Percentiles rank a stretch among this genome's conserved stretches.
Conservation (phyloP, 2,888 invertebrate genomes). For the Amphipoea lucens region DNA sequence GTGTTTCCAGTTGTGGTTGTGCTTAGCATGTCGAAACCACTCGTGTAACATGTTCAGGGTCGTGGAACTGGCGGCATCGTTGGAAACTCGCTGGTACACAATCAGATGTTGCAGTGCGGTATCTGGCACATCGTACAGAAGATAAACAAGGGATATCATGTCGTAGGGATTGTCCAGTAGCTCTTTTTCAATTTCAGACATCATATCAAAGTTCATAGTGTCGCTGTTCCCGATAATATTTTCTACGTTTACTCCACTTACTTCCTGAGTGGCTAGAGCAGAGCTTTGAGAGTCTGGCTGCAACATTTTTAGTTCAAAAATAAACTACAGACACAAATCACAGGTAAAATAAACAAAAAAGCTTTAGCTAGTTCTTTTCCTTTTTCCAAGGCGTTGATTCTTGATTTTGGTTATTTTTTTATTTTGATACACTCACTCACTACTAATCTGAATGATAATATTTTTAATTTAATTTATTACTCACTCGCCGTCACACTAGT, state of each 20-base stretch:
- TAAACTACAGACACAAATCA: not conserved
- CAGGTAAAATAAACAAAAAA: no score
- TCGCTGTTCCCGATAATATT: constrained; percentile 72
- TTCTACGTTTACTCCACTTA: constrained; percentile 51
- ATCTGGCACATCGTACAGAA: constrained; percentile 84
- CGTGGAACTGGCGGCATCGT: constrained; percentile 71
- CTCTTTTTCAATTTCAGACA: constrained; percentile 83
- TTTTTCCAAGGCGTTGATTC: no score
- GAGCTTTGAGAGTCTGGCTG: constrained; percentile 70
- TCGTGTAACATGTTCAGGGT: constrained; percentile 81
- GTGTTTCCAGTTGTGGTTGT: constrained; percentile 79
- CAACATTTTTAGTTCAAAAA: constrained; percentile 66
- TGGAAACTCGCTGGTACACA: constrained; percentile 80
- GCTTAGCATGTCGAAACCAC: constrained; percentile 81
- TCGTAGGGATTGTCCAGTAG: constrained; percentile 78
- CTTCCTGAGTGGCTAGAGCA: constrained; percentile 12
- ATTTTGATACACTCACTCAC: not conserved
- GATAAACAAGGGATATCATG: constrained; percentile 83
- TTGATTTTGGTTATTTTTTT: not conserved
- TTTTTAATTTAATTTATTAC: not conserved
- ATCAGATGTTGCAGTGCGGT: constrained; percentile 83
- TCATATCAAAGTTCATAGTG: constrained; percentile 76
- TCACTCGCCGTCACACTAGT: not conserved
- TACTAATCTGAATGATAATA: not conserved
- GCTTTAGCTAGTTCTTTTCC: not conserved